Evolutionary conservation across 1,140 invertebrate genomes (phyloP), one percentile per base, ranked within the genome.

Genomic region (Chironomus striatipennis): DNA sequence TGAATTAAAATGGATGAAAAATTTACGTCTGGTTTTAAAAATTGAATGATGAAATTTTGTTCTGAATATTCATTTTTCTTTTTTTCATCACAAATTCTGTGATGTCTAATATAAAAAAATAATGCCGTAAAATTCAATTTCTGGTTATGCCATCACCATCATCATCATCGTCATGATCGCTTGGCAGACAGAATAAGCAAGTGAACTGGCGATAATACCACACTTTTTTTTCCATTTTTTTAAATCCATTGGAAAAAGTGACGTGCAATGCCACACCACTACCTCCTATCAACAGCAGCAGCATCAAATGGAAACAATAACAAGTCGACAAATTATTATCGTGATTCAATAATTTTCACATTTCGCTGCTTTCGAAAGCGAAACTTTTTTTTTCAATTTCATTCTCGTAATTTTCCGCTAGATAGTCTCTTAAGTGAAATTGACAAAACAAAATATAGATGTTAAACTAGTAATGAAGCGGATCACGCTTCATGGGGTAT

Each of bases 301-400:
- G 24, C 24, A 34, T 5, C 24, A 34, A 34, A 34, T 57, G 47
- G n/a, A 57, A 5, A 57, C 47, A 57, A 57, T 15, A 57, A 57
- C 47, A 57, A 57, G 12, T n/a, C 47, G 15, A 5, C 47, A 57
- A 57, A 57, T 57, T 57, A 1, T 47, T 15, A 67, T 70, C 65
- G 65, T 21, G 20, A 20, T 70, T 70, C 20, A 70, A 70, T 70
- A 70, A 70, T 70, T 70, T 70, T 70, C 18, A 70, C 65, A 70
- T 18, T 70, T 70, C 65, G 65, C 18, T 70, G 65, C 5, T 70
- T 70, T 70, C 17, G 65, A 70, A 70, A 70, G 65, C 18, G 65
- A 70, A 20, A 70, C n/a, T 67, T 18, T 67, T 67, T 67, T 67
- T 67, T 67, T 2, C 2, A 18, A 70, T 70, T 70, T 57, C n/a